Evolutionary conservation across 2,888 invertebrate species (phyloP).

Genomic region (Trissoscelio sp.): DNA sequence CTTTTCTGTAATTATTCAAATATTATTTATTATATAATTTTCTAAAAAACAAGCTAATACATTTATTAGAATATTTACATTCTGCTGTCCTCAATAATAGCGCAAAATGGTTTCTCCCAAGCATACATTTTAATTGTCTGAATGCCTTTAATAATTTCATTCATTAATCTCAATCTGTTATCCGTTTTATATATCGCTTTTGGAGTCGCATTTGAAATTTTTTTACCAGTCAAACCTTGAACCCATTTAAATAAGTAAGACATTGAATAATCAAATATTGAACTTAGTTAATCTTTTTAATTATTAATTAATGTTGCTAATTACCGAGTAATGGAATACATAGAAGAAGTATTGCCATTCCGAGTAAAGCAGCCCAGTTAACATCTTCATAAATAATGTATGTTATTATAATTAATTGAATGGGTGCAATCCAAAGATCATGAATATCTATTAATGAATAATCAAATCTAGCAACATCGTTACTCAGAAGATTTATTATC

Average conservation of each 20-base stretch:
- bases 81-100: slow-evolving; percentile 85
- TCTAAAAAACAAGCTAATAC: slow-evolving; percentile 68
- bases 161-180: slow-evolving; percentile 93
- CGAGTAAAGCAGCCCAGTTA: slow-evolving; percentile 85
- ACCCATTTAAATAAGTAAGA: background rate
- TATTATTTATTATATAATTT: background rate
- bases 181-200: slow-evolving; percentile 92
- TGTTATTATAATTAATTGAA: slow-evolving; percentile 87
- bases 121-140: slow-evolving; percentile 95
- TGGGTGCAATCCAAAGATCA: slow-evolving; percentile 90
- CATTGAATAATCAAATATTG: background rate
- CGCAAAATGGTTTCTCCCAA: slow-evolving; percentile 92
- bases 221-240: slow-evolving; percentile 34
- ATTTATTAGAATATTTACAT: slow-evolving; percentile 78
- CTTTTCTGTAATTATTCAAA: slow-evolving; percentile 79
- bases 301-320: too few species aligned
- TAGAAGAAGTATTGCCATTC: slow-evolving; percentile 79
- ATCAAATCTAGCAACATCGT: slow-evolving; percentile 91
- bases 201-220: slow-evolving; percentile 40
- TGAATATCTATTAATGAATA: slow-evolving; percentile 88
- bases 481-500: slow-evolving; percentile 88
- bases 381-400: slow-evolving; percentile 84
- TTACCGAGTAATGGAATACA: slow-evolving; percentile 83
- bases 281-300: slow-evolving; percentile 9
- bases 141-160: slow-evolving; percentile 94